These are phyloP conservation scores for Cephalotes varians DNA, from an alignment of 2,888 invertebrate species.

Conservation along the genomic window DNA sequence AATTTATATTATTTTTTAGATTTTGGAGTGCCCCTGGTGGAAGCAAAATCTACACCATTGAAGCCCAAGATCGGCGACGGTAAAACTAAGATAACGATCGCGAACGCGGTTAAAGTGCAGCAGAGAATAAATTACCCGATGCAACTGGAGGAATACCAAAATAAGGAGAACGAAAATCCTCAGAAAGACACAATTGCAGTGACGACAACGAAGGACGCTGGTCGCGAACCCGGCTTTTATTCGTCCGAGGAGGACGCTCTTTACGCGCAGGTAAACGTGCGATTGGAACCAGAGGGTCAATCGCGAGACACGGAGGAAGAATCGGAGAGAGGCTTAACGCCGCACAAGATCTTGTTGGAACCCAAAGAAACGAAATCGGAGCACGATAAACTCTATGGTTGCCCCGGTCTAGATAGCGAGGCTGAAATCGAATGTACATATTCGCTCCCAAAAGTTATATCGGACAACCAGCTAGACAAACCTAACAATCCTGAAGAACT, in stretches of 20 bases:
- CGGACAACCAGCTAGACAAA: slow-evolving; percentile 82
- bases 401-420: slow-evolving; percentile 63
- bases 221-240: slow-evolving; percentile 75
- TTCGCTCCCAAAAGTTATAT: slow-evolving; percentile 79
- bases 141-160: slow-evolving; percentile 88
- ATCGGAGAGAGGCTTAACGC: slow-evolving; percentile 76
- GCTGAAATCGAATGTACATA: slow-evolving; percentile 78
- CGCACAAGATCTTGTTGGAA: slow-evolving; percentile 66
- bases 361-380: slow-evolving; percentile 66
- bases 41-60: slow-evolving; percentile 77
- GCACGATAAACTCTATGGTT: slow-evolving; percentile 68
- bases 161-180: slow-evolving; percentile 91
- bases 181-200: slow-evolving; percentile 76
- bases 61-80: slow-evolving; percentile 77
- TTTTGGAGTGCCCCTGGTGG: slow-evolving; percentile 84
- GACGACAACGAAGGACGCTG: slow-evolving; percentile 61
- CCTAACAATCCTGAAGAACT: slow-evolving; percentile 86
- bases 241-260: slow-evolving; percentile 81
- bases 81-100: slow-evolving; percentile 82
- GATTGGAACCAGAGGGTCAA: slow-evolving; percentile 83
- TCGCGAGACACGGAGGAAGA: slow-evolving; percentile 84
- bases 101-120: slow-evolving; percentile 76
- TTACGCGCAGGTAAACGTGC: slow-evolving; percentile 82
- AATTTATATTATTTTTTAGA: slow-evolving; percentile 74
- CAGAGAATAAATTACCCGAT: slow-evolving; percentile 79